Base-by-base conservation (phyloP, 2,113 vertebrate genomes). In the Atrichornis clamosus region DNA sequence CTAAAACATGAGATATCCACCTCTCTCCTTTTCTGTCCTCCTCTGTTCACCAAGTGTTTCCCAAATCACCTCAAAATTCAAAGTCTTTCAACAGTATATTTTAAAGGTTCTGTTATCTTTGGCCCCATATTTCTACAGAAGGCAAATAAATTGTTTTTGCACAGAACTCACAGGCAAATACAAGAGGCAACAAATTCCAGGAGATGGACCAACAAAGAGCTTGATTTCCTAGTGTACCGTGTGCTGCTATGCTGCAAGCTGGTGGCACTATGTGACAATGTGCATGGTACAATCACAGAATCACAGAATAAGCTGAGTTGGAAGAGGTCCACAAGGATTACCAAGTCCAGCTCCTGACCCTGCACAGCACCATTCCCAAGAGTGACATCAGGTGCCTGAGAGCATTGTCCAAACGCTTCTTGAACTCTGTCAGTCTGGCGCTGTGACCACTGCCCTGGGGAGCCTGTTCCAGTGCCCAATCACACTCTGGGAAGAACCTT, bases 271-370 rank as follows among this genome's bases (percentile, higher is more conserved):
- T 15, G 23, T 77, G 84, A 39, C 56, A 67, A 24, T 2, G 27
- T 23, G 20, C 28, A 12, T 11, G 32, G 46, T 37, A 53, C 9
- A 41, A 56, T 4, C 30, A 60, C 37, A 11, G 19, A 41, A 65
- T 5, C 69, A 65, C 35, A 58, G 53, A 59, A 52, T 32, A 18
- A 15, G 18, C 73, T 60, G 27, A 52, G 27, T 15, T 44, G 22
- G 46, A 68, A 68, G 33, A 14, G 37, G 1, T 7, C 32, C 44
- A 44, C 27, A 59, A 15, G 21, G 9, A 44, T 18, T 37, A 59
- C 15, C 0, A 0, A 44, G 32, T 17, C 32, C 53, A 22, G 0
- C 53, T 68, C 62, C 37, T 59, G 17, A 2, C 22, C 32, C 37
- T 44, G 72, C 44, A 76, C 32, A 76, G 44, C 3, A 52, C 5